A percentile compares a stretch with the other conserved stretches of the same genome.
phyloP scores from a whole-genome alignment of 1,140 invertebrate species.

The Mactra quadrangularis region DNA sequence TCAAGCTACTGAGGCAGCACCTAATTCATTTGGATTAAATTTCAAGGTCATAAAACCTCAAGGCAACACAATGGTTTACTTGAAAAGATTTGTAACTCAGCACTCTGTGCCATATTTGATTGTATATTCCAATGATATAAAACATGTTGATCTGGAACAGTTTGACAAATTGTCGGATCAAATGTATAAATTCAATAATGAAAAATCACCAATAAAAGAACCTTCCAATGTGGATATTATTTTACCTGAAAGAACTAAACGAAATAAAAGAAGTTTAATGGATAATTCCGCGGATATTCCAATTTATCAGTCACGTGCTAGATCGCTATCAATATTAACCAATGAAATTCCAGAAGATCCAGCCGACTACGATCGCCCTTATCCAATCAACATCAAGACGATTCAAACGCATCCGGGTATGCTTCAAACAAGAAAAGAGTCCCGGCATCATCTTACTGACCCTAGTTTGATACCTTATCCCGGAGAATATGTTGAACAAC shows the following conservation, averaged over 20 bases:
- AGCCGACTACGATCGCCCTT: constrained; percentile 66
- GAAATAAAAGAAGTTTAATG: constrained; percentile 47
- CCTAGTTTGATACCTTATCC: constrained; percentile 75
- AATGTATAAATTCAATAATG: constrained; percentile 34
- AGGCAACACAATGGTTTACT: constrained; percentile 65
- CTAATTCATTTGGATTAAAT: constrained; percentile 78
- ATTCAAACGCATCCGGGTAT: constrained; percentile 77
- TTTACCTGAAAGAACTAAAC: constrained; percentile 49
- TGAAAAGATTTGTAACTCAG: constrained; percentile 73
- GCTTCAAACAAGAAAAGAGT: constrained; percentile 72
- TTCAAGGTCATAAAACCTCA: constrained; percentile 71
- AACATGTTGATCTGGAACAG: constrained; percentile 74
- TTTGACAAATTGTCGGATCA: constrained; percentile 72
- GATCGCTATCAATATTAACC: constrained; percentile 74
- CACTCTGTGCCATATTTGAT: constrained; percentile 83
- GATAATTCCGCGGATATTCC: constrained; percentile 52
- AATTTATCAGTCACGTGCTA: constrained; percentile 47
- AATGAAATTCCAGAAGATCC: constrained; percentile 83
- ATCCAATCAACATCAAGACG: constrained; percentile 68
- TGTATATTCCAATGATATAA: constrained; percentile 82
- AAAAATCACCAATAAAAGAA: constrained; percentile 10
- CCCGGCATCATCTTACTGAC: constrained; percentile 65
- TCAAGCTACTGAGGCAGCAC: constrained; percentile 60
- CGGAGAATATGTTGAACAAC: constrained; percentile 62
- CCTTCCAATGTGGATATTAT: constrained; percentile 18